Percentiles rank a stretch among this genome's conserved stretches.
phyloP scores from a whole-genome alignment of 92 coral and sea anemone genomes.

The Paragorgia papillata region DNA sequence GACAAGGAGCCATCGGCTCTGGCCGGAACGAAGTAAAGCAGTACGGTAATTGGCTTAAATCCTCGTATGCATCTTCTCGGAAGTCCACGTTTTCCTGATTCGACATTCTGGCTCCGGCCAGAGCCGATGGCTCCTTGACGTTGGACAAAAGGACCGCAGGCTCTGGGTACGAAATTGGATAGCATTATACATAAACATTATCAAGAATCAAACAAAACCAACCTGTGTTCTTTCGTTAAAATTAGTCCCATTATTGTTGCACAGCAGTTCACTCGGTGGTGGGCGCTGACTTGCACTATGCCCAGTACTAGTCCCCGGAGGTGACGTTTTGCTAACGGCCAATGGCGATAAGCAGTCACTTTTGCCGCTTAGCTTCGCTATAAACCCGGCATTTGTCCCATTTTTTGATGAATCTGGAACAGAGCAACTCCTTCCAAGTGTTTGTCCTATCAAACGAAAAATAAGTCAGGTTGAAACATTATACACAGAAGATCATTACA shows the following conservation, averaged over 20 bases:
- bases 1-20: too few species aligned
- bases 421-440: conserved; percentile 37
- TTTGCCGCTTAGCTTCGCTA: conserved; percentile 19
- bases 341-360: conserved; percentile 36
- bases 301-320: conserved; percentile 11
- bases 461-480: not conserved
- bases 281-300: conserved; percentile 21
- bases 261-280: conserved; percentile 18
- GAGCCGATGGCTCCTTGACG: too few species aligned
- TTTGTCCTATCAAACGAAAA: conserved; percentile 16
- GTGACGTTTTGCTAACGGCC: conserved; percentile 35
- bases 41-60: too few species aligned
- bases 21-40: too few species aligned
- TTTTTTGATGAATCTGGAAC: conserved; percentile 32
- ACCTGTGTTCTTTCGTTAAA: conserved; percentile 42
- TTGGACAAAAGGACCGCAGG: too few species aligned
- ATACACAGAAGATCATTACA: too few species aligned
- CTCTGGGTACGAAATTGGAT: too few species aligned
- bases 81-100: too few species aligned
- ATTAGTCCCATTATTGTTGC: conserved; percentile 30
- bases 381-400: not conserved
- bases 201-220: not conserved
- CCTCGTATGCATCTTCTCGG: too few species aligned
- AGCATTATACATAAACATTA: too few species aligned
- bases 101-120: too few species aligned